Conservation (phyloP, 2,888 invertebrate genomes). For the Entomobrya proxima region DNA sequence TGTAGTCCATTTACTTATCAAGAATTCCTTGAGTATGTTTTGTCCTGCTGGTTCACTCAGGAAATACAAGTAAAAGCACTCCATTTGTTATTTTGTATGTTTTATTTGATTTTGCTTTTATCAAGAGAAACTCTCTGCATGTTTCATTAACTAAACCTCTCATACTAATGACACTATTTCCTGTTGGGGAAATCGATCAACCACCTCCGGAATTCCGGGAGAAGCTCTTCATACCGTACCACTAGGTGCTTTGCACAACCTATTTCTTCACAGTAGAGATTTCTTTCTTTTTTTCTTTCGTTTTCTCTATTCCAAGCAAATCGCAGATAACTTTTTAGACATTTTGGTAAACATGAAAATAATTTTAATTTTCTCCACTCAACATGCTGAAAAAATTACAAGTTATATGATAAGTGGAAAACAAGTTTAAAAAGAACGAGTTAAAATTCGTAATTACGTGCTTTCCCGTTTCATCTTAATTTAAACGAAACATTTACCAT, state of each 20-base stretch:
- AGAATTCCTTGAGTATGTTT: background rate
- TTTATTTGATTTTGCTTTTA: background rate
- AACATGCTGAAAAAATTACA: too few species aligned
- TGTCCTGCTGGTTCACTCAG: slow-evolving; percentile 2
- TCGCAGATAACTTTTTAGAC: background rate
- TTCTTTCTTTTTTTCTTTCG: background rate
- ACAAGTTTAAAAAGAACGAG: too few species aligned
- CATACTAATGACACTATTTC: slow-evolving; percentile 60
- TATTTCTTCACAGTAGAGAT: background rate
- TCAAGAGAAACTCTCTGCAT: background rate
- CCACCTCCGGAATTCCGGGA: slow-evolving; percentile 69
- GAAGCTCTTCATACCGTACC: slow-evolving; percentile 62
- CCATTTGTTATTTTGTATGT: background rate
- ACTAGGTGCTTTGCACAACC: background rate
- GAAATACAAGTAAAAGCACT: slow-evolving; percentile 6
- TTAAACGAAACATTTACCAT: too few species aligned
- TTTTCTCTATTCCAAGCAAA: background rate
- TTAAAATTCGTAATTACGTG: too few species aligned
- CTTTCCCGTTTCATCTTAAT: too few species aligned
- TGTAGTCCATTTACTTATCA: slow-evolving; percentile 1
- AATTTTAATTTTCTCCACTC: too few species aligned
- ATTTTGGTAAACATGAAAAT: too few species aligned
- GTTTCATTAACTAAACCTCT: slow-evolving; percentile 52
- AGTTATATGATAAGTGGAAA: too few species aligned
- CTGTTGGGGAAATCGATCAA: slow-evolving; percentile 63